Percentiles rank a stretch among this genome's conserved stretches.
phyloP scores from a whole-genome alignment of 2,888 invertebrate species.

The Pimpla rufipes region DNA sequence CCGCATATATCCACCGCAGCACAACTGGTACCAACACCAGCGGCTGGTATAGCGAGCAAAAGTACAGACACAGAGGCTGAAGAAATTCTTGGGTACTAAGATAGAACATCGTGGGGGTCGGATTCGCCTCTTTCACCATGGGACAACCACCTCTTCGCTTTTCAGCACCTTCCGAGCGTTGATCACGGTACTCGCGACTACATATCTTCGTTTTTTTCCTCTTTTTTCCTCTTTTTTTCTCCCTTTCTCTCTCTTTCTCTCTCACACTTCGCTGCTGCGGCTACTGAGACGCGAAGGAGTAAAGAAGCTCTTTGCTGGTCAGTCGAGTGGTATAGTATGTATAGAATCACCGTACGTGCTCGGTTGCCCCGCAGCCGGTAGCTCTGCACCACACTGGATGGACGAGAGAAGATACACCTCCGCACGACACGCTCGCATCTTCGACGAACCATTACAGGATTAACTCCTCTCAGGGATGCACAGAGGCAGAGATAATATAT shows the following conservation, averaged over 20 bases:
- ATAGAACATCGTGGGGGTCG: slow-evolving; percentile 62
- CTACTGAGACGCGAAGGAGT: slow-evolving; percentile 25
- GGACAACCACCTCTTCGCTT: slow-evolving; percentile 70
- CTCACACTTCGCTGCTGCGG: slow-evolving; percentile 3
- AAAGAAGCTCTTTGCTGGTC: slow-evolving; percentile 30
- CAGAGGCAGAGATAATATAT: slow-evolving; percentile 25
- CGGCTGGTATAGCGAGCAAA: slow-evolving; percentile 62
- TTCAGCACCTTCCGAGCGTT: slow-evolving; percentile 77
- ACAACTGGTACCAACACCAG: slow-evolving; percentile 6
- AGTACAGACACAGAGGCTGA: slow-evolving; percentile 51
- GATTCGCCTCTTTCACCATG: slow-evolving; percentile 52
- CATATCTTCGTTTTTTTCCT: slow-evolving; percentile 7
- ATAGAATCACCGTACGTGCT: slow-evolving; percentile 18
- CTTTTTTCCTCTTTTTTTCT: not conserved
- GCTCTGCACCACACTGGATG: slow-evolving; percentile 63
- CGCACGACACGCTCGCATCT: slow-evolving; percentile 79
- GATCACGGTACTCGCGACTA: slow-evolving; percentile 76
- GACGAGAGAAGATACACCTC: slow-evolving; percentile 72
- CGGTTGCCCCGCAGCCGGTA: slow-evolving; percentile 18
- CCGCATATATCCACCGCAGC: not conserved
- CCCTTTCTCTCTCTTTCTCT: not conserved
- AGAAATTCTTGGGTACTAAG: slow-evolving; percentile 56
- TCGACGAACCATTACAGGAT: slow-evolving; percentile 78
- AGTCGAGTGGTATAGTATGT: slow-evolving; percentile 59
- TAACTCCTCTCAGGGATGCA: slow-evolving; percentile 78